Base-by-base conservation (phyloP, 2,888 invertebrate genomes). In the Enchytraeus crypticus region DNA sequence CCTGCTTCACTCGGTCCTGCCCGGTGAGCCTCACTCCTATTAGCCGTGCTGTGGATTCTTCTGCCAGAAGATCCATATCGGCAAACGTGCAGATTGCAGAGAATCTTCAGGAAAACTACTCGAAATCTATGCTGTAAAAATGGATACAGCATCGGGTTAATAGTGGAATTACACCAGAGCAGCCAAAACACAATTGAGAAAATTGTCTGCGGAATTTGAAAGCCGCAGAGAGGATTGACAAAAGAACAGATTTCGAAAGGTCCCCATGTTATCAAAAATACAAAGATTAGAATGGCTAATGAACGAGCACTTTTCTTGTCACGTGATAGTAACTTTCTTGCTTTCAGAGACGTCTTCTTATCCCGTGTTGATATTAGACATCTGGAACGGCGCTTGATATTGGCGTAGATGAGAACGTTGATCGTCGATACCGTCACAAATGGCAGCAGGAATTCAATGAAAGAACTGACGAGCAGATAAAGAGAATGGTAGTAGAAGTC, bases 181-280 rank as follows among this genome's bases (percentile, higher is more conserved):
- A 71, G 58, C 71, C 71, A 71, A 60, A 71, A 71, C 29, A 62
- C 58, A 11, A 69, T 57, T 54, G 71, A 69, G 51, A 69, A 71
- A 4, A 69, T 8, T 27, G 55, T 45, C 11, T 51, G 51, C 51
- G 68, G 49, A 11, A 71, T 65, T 45, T 66, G 68, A 27, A 59
- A 60, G 29, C 57, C 51, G 61, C 70, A 70, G 5, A 68, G 60
- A 8, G 68, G 63, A 5, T 57, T 51, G 2, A 69, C 60, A 26
- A 71, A 58, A 1, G 71, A 65, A 29, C 66, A 53, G 49, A 70
- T 53, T 51, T 71, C 69, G 57, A 65, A 70, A 4, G 71, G 71
- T 58, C 66, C 66, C 71, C 71, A 71, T 45, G 70, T 70, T 1
- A 70, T 27, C 5, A 64, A 65, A 49, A 71, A 71, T 3, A 65